Evolutionary conservation across 2,113 vertebrate species (phyloP).

Genomic region (Nannobrachium achirus): DNA sequence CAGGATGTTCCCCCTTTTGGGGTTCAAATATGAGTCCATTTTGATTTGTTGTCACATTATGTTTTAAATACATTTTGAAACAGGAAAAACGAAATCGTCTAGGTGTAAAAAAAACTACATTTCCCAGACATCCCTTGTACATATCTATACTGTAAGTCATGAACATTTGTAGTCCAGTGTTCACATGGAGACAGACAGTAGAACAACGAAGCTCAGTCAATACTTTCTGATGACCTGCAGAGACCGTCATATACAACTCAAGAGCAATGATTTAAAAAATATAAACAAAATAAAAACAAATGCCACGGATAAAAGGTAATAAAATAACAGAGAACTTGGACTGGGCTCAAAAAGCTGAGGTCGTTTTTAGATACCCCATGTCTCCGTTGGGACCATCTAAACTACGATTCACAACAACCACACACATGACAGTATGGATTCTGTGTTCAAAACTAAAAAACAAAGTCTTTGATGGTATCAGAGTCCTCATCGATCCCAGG

Average conservation of each 20-base stretch:
- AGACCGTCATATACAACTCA: constrained; percentile 36
- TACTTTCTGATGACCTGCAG: background rate
- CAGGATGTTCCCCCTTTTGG: constrained; percentile 50
- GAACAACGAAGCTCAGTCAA: background rate
- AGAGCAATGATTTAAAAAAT: constrained; percentile 34
- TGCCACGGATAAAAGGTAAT: background rate
- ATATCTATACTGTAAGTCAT: constrained; percentile 26
- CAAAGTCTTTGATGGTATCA: constrained; percentile 58
- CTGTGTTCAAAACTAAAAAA: constrained; percentile 14
- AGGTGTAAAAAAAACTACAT: constrained; percentile 38
- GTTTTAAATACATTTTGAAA: constrained; percentile 38
- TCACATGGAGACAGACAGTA: constrained; percentile 34
- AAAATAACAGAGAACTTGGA: constrained; percentile 47
- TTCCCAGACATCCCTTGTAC: constrained; percentile 31
- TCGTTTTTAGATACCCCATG: constrained; percentile 19
- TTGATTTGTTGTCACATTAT: constrained; percentile 57
- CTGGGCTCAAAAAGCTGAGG: constrained; percentile 24
- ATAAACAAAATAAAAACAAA: constrained; percentile 18
- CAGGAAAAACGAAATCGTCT: constrained; percentile 19
- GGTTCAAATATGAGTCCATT: constrained; percentile 38
- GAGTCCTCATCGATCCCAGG: constrained; percentile 17
- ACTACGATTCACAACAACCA: background rate
- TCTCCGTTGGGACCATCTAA: constrained; percentile 35
- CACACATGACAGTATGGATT: constrained; percentile 29
- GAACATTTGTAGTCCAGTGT: constrained; percentile 50